phyloP scores from a whole-genome alignment of 2,888 invertebrate species.

The Mesopsocus fuscifrons region DNA sequence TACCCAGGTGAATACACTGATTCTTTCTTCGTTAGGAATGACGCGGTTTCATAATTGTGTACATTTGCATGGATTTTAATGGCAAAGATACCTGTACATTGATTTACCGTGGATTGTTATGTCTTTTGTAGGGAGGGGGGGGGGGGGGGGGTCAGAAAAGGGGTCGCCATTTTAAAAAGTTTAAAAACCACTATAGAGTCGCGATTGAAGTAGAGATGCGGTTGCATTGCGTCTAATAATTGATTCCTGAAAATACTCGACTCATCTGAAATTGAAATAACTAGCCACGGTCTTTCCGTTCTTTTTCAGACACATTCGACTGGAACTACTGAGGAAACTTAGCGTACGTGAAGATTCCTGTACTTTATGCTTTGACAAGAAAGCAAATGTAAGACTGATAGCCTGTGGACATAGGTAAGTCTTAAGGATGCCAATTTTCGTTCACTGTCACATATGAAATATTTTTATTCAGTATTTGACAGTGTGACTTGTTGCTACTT shows the following conservation, averaged over 20 bases:
- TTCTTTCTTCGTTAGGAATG: background rate
- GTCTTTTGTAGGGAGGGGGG: background rate
- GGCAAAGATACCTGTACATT: too few species aligned
- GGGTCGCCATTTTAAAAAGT: background rate
- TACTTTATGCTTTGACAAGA: slow-evolving; percentile 68
- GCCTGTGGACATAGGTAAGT: slow-evolving; percentile 72
- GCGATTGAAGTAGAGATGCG: too few species aligned
- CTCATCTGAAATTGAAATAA: too few species aligned
- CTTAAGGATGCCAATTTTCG: slow-evolving; percentile 12
- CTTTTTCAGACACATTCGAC: slow-evolving; percentile 43
- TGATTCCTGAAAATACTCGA: too few species aligned
- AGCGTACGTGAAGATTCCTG: slow-evolving; percentile 69
- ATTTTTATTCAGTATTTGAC: too few species aligned
- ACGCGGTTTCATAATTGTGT: too few species aligned
- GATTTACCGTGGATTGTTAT: too few species aligned
- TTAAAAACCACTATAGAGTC: too few species aligned
- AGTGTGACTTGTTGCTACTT: too few species aligned
- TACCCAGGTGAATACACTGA: slow-evolving; percentile 37
- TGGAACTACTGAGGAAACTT: slow-evolving; percentile 51
- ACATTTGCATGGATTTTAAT: too few species aligned
- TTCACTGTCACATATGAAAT: background rate
- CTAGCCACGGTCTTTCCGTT: slow-evolving; percentile 8
- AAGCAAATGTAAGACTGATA: slow-evolving; percentile 49
- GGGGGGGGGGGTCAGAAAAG: too few species aligned
- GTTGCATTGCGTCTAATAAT: too few species aligned